Conservation (phyloP, 2,113 vertebrate genomes). For the Macquaria australasica region DNA sequence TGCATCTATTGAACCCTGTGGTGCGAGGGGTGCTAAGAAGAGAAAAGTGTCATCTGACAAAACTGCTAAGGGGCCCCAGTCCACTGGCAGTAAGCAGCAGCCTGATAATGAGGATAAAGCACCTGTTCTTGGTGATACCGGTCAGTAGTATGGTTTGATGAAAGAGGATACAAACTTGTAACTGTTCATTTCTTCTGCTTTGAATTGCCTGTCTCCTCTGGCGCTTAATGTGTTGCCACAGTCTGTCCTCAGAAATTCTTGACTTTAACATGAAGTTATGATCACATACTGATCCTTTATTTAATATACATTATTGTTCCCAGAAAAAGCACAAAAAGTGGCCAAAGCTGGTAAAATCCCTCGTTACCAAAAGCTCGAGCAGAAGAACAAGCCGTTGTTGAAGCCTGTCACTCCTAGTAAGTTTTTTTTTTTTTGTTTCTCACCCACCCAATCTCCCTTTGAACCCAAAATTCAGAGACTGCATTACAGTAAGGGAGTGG, state of each 20-base stretch:
- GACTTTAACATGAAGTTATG: not conserved
- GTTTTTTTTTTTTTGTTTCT: conserved; percentile 18
- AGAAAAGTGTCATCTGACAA: conserved; percentile 65
- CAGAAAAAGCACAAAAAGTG: conserved; percentile 36
- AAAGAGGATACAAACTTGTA: not conserved
- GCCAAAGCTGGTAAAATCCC: conserved; percentile 81
- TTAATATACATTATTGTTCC: not conserved
- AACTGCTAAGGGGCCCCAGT: not conserved
- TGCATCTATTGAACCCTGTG: not conserved
- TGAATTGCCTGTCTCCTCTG: not conserved
- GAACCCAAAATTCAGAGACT: not conserved
- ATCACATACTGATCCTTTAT: not conserved
- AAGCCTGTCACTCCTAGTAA: conserved; percentile 91
- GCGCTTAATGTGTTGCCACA: not conserved
- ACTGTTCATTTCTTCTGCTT: not conserved
- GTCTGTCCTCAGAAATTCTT: not conserved
- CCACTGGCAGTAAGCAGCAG: conserved; percentile 4
- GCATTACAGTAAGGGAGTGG: too few relatives aligned
- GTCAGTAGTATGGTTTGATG: conserved; percentile 30
- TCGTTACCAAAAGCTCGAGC: conserved; percentile 60
- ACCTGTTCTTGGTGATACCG: conserved; percentile 1
- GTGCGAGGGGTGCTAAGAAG: conserved; percentile 58
- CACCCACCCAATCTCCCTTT: not conserved
- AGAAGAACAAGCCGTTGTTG: conserved; percentile 72
- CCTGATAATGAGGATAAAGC: conserved; percentile 25